Conservation (phyloP, 2,797 vertebrate species). For the Anguilla obscura region DNA sequence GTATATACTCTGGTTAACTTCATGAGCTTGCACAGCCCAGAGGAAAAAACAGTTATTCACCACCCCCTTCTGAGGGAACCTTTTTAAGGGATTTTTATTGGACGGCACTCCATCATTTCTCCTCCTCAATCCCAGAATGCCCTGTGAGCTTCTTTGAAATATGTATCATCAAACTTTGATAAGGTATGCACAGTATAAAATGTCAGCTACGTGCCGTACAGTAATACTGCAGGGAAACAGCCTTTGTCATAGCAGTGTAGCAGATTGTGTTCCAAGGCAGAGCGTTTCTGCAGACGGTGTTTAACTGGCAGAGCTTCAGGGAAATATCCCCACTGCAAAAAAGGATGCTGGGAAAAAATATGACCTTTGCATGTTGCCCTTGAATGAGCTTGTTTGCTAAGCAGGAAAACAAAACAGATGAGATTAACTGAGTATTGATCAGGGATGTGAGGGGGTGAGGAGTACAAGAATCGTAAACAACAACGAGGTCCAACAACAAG, state of each 20-base stretch:
- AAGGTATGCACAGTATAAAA: background rate
- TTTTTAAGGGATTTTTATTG: too few relatives aligned
- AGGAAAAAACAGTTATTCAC: background rate
- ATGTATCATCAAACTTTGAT: too few relatives aligned
- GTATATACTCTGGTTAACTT: background rate
- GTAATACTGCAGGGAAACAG: background rate
- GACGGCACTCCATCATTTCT: background rate
- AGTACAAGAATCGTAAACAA: background rate
- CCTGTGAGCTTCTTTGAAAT: too few relatives aligned
- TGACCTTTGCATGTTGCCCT: background rate
- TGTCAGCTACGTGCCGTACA: background rate
- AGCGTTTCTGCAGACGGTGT: background rate
- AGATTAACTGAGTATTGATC: background rate
- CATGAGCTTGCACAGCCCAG: too few relatives aligned
- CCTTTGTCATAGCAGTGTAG: too few relatives aligned
- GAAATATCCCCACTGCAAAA: background rate
- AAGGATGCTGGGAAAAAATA: background rate
- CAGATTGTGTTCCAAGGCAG: background rate
- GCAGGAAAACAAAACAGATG: background rate
- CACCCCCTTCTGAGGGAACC: too few relatives aligned
- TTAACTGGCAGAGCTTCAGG: background rate
- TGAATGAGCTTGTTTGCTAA: background rate
- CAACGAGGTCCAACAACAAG: background rate
- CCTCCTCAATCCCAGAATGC: too few relatives aligned
- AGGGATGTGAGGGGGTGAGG: background rate